Percentiles rank a stretch among this genome's conserved stretches.
Conservation (phyloP, 2,113 vertebrate species). For the Xiphorhynchus elegans region DNA sequence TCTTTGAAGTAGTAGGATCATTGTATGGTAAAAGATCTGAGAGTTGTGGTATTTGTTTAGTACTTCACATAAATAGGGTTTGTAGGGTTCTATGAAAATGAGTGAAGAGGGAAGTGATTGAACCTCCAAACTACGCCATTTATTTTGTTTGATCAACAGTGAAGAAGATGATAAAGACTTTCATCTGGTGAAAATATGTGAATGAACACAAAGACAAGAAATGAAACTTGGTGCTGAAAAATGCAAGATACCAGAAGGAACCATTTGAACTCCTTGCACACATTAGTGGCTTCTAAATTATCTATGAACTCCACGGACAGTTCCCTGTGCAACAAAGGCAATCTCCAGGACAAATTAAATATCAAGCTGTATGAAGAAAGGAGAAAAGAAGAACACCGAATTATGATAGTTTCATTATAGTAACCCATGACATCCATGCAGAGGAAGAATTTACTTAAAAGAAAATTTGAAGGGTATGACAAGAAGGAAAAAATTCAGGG, state of each 20-base stretch:
- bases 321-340: background rate
- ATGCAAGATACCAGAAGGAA: background rate
- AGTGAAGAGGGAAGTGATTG: background rate
- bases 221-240: background rate
- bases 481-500: background rate
- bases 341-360: constrained; percentile 6
- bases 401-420: background rate
- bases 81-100: background rate
- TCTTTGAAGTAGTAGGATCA: background rate
- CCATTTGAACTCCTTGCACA: background rate
- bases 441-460: background rate
- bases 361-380: background rate
- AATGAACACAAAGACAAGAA: background rate
- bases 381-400: background rate
- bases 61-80: background rate
- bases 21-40: background rate
- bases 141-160: constrained; percentile 5
- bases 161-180: background rate
- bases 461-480: background rate
- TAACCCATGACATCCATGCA: background rate
- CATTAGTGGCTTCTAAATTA: constrained; percentile 32
- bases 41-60: background rate
- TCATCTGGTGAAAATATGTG: background rate
- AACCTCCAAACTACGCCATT: background rate
- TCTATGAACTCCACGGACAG: background rate